Base-by-base conservation (phyloP, 2,888 invertebrate genomes). In the Euclidia mi region DNA sequence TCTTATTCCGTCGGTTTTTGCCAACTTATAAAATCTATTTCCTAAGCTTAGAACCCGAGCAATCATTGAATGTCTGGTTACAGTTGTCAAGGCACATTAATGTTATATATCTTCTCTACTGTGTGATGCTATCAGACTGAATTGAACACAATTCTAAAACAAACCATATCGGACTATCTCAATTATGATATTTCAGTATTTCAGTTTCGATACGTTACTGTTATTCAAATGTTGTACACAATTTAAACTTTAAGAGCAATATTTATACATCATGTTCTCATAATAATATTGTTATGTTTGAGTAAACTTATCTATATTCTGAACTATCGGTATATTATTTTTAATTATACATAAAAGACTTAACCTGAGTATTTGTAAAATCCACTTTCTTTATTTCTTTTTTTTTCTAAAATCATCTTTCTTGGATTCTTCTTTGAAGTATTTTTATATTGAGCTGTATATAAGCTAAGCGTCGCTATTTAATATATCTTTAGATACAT, bases 121-220 rank as follows among this genome's bases (percentile, higher is more conserved):
- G 34, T 56, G 61, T 62, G 57, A 61, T 65, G 60, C 58, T 49
- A 65, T 73, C 79, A 78, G 85, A 87, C 85, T 87, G 83, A 86
- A 76, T 72, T 74, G 63, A 79, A 82, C 67, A 61, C 82, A 72
- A 82, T 85, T 85, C 82, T 83, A 79, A 77, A 86, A 70, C 64
- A 56, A 57, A 78, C 71, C 85, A 85, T 87, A 87, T 85, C 84
- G 66, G 12, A 60, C 43, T 43, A 49, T 55, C 47, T 62, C 43
- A 65, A 68, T 59, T 56, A 59, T 4, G 10, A 29, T 31, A 41
- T 34, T 35, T 35, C 12, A 32, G 7, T 45, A 35, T 45, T 46
- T 11, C 28, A 15, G 18, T 3, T 31, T 6, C 17, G 12, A 17
- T 9, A 7, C 4, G 12, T 18, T 18, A n/a, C 17, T 10, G 17